A percentile compares a stretch with the other conserved stretches of the same genome.
Evolutionary conservation across 2,888 invertebrate species (phyloP).

Genomic region (Polyommatus icarus): DNA sequence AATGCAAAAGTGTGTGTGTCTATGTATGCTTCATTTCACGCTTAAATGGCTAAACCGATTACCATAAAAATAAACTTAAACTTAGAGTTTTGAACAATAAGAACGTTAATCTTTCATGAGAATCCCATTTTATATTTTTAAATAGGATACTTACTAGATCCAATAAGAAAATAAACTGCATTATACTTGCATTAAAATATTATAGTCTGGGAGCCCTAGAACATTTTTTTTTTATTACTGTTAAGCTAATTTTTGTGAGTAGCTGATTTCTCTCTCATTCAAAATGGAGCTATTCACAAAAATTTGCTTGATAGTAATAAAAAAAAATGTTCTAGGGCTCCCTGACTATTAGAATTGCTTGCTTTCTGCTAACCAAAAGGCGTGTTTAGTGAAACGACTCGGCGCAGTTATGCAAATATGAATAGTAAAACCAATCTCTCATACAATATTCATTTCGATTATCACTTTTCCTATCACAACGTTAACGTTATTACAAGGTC

Average conservation of each 20-base stretch:
- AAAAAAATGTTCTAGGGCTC: too few species aligned
- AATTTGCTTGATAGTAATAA: too few species aligned
- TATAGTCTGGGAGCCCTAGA: not conserved
- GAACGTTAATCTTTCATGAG: not conserved
- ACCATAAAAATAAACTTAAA: too few species aligned
- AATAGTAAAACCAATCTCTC: slow-evolving; percentile 26
- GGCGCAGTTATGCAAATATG: slow-evolving; percentile 21
- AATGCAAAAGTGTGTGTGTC: too few species aligned
- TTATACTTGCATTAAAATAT: not conserved
- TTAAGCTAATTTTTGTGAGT: too few species aligned
- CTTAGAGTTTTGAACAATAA: too few species aligned
- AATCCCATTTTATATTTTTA: not conserved
- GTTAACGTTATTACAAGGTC: not conserved
- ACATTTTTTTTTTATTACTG: too few species aligned
- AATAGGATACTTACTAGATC: not conserved
- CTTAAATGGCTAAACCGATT: too few species aligned
- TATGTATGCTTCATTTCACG: too few species aligned
- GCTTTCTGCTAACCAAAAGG: not conserved
- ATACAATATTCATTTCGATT: slow-evolving; percentile 12
- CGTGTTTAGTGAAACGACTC: not conserved
- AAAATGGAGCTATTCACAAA: too few species aligned
- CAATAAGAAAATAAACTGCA: not conserved
- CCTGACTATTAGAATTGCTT: not conserved
- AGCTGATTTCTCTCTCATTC: too few species aligned
- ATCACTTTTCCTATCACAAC: slow-evolving; percentile 1